phyloP scores from a whole-genome alignment of 2,113 vertebrate species.

The Apodemus sylvaticus region DNA sequence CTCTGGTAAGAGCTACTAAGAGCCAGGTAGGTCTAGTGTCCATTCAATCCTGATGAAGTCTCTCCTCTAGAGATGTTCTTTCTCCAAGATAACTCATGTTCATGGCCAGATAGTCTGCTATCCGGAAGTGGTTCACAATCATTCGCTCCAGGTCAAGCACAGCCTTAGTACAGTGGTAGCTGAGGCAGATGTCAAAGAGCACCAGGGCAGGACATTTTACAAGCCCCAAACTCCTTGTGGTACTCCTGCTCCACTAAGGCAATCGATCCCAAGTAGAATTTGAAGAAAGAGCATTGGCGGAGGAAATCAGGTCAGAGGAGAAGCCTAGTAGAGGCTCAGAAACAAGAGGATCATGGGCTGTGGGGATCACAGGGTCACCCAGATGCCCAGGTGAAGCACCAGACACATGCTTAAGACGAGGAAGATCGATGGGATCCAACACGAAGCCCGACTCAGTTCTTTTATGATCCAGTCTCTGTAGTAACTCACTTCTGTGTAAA shows the following conservation, averaged over 20 bases:
- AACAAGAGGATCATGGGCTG: background rate
- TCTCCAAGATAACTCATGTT: background rate
- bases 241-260: background rate
- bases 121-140: background rate
- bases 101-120: background rate
- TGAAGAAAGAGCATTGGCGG: background rate
- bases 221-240: background rate
- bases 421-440: background rate
- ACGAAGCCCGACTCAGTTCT: background rate
- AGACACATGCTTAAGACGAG: background rate
- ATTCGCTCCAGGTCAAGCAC: background rate
- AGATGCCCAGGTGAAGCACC: background rate
- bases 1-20: background rate
- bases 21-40: background rate
- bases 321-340: background rate
- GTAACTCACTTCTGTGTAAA: constrained; percentile 61
- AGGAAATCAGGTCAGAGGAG: background rate
- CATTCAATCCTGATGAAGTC: background rate
- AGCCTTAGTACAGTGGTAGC: fast-evolving
- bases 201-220: background rate
- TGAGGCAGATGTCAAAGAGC: background rate
- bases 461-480: constrained; percentile 56
- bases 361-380: background rate
- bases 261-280: background rate
- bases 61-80: background rate